phyloP scores from a whole-genome alignment of 2,113 vertebrate genomes.

The Anseranas semipalmata region DNA sequence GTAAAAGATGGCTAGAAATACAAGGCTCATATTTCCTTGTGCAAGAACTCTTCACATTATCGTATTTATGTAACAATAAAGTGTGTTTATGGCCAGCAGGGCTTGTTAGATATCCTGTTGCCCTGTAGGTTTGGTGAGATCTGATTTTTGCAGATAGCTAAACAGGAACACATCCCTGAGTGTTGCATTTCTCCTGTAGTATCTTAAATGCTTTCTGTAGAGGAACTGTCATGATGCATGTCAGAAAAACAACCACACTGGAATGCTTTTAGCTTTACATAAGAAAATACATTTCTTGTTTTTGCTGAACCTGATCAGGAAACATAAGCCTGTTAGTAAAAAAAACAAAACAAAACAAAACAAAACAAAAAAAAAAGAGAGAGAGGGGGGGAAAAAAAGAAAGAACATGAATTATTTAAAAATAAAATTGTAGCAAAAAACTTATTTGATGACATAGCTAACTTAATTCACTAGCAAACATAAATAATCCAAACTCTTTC shows the following conservation, averaged over 20 bases:
- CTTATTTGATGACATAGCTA: neutral
- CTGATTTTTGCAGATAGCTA: neutral
- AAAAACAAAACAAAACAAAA: neutral
- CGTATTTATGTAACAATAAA: constrained; percentile 35
- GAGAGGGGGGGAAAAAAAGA: too few relatives aligned
- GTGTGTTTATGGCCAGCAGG: constrained; percentile 26
- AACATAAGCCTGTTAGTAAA: constrained; percentile 2
- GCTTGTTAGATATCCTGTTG: neutral
- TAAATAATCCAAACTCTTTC: neutral
- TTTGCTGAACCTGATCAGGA: constrained; percentile 4
- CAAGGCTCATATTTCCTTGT: neutral
- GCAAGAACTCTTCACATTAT: constrained; percentile 10
- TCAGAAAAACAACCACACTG: constrained; percentile 15
- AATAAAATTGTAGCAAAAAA: neutral
- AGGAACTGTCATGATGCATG: neutral
- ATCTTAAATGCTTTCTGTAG: constrained; percentile 23
- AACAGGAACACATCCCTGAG: neutral
- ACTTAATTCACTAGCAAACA: neutral
- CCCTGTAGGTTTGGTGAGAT: constrained; percentile 9
- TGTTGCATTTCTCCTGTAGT: neutral
- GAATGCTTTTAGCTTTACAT: constrained; percentile 14
- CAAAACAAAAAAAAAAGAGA: neutral
- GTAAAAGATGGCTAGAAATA: constrained; percentile 9
- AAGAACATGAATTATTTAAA: constrained; percentile 12
- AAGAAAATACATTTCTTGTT: neutral